Percentiles rank a stretch among this genome's conserved stretches.
Evolutionary conservation across 2,113 vertebrate species (phyloP).

Genomic region (Sceloporus undulatus): DNA sequence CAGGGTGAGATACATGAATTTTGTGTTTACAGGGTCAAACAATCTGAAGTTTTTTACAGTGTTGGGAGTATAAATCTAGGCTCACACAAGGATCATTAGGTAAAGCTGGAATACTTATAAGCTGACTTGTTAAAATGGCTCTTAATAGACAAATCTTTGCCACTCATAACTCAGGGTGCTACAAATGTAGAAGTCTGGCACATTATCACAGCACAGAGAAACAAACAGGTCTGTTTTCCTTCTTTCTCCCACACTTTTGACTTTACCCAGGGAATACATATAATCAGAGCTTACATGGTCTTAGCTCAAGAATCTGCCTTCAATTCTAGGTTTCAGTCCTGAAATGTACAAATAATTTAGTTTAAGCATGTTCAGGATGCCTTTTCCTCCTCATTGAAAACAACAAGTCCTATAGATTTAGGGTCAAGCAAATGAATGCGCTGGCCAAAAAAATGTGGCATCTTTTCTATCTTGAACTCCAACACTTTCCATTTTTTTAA

Average conservation of each 20-base stretch:
- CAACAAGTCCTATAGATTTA: neutral
- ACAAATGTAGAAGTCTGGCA: slow-evolving; percentile 80
- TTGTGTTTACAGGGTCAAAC: slow-evolving; percentile 84
- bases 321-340: neutral
- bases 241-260: neutral
- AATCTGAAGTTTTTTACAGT: slow-evolving; percentile 77
- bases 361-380: neutral
- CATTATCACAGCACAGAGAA: slow-evolving; percentile 74
- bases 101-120: slow-evolving; percentile 71
- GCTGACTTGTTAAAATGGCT: slow-evolving; percentile 72
- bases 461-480: neutral
- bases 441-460: neutral
- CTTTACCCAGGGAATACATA: neutral
- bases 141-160: slow-evolving; percentile 75
- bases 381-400: neutral
- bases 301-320: too few relatives aligned
- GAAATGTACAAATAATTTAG: neutral
- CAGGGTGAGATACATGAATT: slow-evolving; percentile 84
- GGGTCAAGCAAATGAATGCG: neutral
- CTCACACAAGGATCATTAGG: slow-evolving; percentile 59
- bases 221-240: slow-evolving; percentile 68
- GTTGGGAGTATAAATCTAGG: slow-evolving; percentile 75
- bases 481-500: neutral
- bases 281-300: neutral
- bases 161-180: slow-evolving; percentile 70